These are phyloP conservation scores for Sebastiscus albofasciatus DNA, from an alignment of 2,797 vertebrate genomes.

Conservation along the genomic window DNA sequence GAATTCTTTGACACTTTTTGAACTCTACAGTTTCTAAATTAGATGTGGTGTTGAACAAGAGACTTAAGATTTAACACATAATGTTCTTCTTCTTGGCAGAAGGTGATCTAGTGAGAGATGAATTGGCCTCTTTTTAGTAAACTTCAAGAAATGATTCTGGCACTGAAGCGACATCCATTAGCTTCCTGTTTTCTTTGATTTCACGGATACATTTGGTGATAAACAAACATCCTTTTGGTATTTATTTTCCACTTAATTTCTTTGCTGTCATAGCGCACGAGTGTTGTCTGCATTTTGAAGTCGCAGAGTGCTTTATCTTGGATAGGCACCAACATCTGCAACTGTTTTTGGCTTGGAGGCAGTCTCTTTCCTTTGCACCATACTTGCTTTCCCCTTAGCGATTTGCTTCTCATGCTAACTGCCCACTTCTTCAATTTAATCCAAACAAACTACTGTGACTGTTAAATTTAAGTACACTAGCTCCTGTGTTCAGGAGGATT, in stretches of 20 bases:
- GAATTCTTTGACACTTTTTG: background rate
- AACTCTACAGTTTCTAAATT: conserved; percentile 1
- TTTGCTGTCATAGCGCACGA: background rate
- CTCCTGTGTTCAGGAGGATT: background rate
- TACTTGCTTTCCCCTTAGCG: background rate
- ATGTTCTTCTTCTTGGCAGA: background rate
- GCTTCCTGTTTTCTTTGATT: conserved; percentile 15
- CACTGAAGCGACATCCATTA: conserved; percentile 6
- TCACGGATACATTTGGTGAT: conserved; percentile 6
- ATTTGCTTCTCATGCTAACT: background rate
- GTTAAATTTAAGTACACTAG: background rate
- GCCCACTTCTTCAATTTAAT: conserved; percentile 17
- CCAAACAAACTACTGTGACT: conserved; percentile 3
- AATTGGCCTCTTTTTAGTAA: background rate
- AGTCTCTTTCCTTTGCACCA: conserved; percentile 17
- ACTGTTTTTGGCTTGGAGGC: conserved; percentile 11
- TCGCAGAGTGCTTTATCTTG: background rate
- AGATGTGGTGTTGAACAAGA: background rate
- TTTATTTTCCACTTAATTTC: conserved; percentile 10
- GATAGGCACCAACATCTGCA: conserved; percentile 30
- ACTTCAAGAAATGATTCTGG: conserved; percentile 14
- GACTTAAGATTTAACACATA: background rate
- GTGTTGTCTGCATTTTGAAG: conserved; percentile 21
- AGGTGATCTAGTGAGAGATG: background rate
- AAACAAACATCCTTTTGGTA: conserved; percentile 18